A percentile compares a stretch with the other conserved stretches of the same genome.
Conservation (phyloP, 2,888 invertebrate genomes). For the Branchellion lobata region DNA sequence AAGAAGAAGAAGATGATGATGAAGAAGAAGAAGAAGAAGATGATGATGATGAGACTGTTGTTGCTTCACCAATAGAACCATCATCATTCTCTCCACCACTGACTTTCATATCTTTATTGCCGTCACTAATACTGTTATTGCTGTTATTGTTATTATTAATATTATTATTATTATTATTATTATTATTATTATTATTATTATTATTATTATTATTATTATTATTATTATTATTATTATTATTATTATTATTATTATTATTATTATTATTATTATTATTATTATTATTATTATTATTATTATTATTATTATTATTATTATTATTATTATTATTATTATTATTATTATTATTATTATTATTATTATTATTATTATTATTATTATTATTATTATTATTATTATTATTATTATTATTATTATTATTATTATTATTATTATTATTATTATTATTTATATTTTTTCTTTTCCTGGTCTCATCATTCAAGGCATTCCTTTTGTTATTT, state of each 20-base stretch:
- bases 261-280: background rate
- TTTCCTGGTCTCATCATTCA: no score
- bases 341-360: background rate
- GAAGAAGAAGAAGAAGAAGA: background rate
- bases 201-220: constrained; percentile 10
- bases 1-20: background rate
- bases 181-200: constrained; percentile 3
- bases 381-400: background rate
- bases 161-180: constrained; percentile 1
- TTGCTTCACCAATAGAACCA: background rate
- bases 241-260: constrained; percentile 10
- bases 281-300: background rate
- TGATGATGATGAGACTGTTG: background rate
- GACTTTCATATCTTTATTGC: background rate
- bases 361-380: background rate
- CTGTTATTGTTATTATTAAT: background rate
- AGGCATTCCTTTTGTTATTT: no score
- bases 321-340: background rate
- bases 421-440: no score
- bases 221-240: background rate
- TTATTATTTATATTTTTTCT: no score
- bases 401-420: background rate
- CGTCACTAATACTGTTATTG: no score
- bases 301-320: background rate
- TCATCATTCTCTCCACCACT: background rate